Evolutionary conservation across 2,888 invertebrate species (phyloP).

Genomic region (Opisthograptis luteolata): DNA sequence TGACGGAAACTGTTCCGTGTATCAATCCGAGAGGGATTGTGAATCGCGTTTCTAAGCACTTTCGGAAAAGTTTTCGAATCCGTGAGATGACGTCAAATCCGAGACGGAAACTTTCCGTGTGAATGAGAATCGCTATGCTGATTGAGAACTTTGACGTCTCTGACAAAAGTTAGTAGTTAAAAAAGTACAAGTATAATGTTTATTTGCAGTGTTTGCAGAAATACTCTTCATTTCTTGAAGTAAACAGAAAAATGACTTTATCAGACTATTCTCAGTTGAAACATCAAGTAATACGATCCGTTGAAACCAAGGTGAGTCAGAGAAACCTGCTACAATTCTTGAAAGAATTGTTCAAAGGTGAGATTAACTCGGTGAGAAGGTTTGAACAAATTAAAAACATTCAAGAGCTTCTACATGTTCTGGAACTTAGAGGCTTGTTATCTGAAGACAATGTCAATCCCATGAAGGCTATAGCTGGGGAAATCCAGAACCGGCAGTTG

Average conservation of each 20-base stretch:
- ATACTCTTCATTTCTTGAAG: background rate
- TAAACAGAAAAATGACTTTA: conserved; percentile 55
- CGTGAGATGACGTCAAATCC: too few species aligned
- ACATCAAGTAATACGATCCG: conserved; percentile 53
- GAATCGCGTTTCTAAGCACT: too few species aligned
- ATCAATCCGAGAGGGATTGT: too few species aligned
- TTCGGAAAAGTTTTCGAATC: too few species aligned
- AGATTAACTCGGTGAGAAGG: conserved; percentile 69
- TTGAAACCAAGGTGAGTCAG: conserved; percentile 56
- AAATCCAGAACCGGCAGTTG: conserved; percentile 51
- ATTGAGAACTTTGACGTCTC: too few species aligned
- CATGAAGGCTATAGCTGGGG: conserved; percentile 60
- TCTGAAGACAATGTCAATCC: conserved; percentile 66
- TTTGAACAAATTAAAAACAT: conserved; percentile 65
- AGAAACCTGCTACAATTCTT: conserved; percentile 53
- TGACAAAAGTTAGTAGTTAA: too few species aligned
- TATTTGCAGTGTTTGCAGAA: too few species aligned
- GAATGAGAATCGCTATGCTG: too few species aligned
- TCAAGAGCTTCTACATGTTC: conserved; percentile 59
- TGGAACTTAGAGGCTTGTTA: conserved; percentile 67
- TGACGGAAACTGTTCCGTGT: too few species aligned
- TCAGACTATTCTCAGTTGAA: conserved; percentile 62
- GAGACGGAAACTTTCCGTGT: too few species aligned
- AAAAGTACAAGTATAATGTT: too few species aligned
- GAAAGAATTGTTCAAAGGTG: conserved; percentile 63